phyloP scores from a whole-genome alignment of 2,797 vertebrate genomes.

The Anolis apletophallus region DNA sequence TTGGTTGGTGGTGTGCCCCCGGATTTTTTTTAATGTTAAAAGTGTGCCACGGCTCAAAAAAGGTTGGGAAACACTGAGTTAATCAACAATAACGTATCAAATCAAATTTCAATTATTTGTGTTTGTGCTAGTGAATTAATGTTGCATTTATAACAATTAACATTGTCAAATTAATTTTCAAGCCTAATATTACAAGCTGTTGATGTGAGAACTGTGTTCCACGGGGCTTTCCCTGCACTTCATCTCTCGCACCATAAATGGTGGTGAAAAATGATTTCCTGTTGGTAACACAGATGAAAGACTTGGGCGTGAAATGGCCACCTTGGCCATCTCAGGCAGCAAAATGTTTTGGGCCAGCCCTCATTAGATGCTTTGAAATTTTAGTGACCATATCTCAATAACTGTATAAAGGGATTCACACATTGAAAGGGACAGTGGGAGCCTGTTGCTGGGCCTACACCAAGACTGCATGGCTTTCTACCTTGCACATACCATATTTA shows the following conservation, averaged over 20 bases:
- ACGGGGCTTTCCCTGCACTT: neutral
- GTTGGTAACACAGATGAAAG: neutral
- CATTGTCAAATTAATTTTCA: too few species aligned
- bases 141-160: too few species aligned
- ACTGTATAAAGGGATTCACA: neutral
- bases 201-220: neutral
- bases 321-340: neutral
- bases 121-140: too few species aligned
- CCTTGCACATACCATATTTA: neutral
- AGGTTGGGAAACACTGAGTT: too few species aligned
- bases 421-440: neutral
- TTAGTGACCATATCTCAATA: neutral
- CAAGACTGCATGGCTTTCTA: neutral
- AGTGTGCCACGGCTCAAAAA: too few species aligned
- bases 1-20: too few species aligned
- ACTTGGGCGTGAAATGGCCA: neutral
- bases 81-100: too few species aligned
- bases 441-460: neutral
- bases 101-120: too few species aligned
- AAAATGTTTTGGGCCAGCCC: too few species aligned
- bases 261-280: neutral
- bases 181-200: too few species aligned
- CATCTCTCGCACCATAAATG: neutral
- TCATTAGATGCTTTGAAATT: too few species aligned
- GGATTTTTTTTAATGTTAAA: too few species aligned